Conservation (phyloP, 2,113 vertebrate species). For the Strix uralensis region DNA sequence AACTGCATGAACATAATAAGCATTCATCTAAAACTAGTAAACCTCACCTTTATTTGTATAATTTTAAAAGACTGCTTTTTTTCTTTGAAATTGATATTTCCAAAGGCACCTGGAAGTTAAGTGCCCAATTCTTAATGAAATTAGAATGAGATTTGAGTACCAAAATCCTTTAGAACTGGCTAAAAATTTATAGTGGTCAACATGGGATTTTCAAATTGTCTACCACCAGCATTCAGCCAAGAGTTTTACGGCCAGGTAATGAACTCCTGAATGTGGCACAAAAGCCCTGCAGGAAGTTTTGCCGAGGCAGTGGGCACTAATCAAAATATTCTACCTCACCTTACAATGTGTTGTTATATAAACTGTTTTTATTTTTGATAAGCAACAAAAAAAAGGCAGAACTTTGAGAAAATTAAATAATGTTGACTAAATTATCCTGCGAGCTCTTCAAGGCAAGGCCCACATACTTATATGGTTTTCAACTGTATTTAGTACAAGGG, state of each 20-base stretch:
- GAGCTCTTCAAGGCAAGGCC: not conserved
- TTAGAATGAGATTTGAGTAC: not conserved
- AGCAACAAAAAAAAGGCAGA: not conserved
- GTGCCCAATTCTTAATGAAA: not conserved
- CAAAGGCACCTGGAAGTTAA: not conserved
- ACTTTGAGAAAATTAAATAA: conserved; percentile 22
- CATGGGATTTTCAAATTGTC: not conserved
- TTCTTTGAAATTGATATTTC: not conserved
- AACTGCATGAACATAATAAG: not conserved
- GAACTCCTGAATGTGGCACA: not conserved
- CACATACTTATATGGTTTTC: not conserved
- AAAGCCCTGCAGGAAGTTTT: not conserved
- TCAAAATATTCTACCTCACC: not conserved
- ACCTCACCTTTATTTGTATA: not conserved
- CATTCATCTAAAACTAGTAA: not conserved
- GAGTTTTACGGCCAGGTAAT: not conserved
- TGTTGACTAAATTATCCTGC: not conserved
- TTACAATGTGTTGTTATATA: not conserved
- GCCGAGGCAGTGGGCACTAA: not conserved
- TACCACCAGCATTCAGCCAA: not conserved
- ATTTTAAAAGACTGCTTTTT: not conserved
- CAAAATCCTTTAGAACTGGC: not conserved
- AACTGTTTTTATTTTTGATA: not conserved
- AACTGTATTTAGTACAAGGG: not conserved
- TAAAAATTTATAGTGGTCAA: not conserved